Conservation (phyloP, 1,140 invertebrate genomes). For the Lutraria rhynchaena region DNA sequence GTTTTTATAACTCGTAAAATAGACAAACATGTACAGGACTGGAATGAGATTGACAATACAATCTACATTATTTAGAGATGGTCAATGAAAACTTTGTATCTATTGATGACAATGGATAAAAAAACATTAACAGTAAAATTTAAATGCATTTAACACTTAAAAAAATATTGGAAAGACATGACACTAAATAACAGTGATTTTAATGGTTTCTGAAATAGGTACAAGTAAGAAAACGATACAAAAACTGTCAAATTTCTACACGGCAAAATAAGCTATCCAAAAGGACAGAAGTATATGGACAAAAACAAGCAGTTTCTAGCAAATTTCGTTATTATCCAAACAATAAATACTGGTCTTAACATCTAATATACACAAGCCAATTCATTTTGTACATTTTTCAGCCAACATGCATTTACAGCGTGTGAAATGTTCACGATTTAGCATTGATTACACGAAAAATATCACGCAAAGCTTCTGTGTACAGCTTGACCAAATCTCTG, state of each 20-base stretch:
- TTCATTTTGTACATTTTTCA: slow-evolving; percentile 46
- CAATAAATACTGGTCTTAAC: slow-evolving; percentile 56
- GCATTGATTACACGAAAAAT: slow-evolving; percentile 50
- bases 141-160: too few species aligned
- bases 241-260: slow-evolving; percentile 44
- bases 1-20: too few species aligned
- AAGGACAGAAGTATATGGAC: slow-evolving; percentile 37
- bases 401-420: slow-evolving; percentile 50
- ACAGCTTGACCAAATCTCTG: slow-evolving; percentile 37
- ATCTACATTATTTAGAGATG: too few species aligned
- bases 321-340: slow-evolving; percentile 57
- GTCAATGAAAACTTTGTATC: too few species aligned
- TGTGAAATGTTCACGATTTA: slow-evolving; percentile 51
- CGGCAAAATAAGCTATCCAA: slow-evolving; percentile 44
- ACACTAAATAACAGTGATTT: slow-evolving; percentile 45
- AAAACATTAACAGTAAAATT: too few species aligned
- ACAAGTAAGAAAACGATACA: slow-evolving; percentile 23
- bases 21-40: too few species aligned
- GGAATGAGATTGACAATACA: too few species aligned
- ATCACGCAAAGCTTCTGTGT: slow-evolving; percentile 36
- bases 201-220: slow-evolving; percentile 29
- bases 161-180: slow-evolving; percentile 77
- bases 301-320: slow-evolving; percentile 57
- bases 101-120: too few species aligned
- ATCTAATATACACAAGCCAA: slow-evolving; percentile 47